A percentile compares a stretch with the other conserved stretches of the same genome.
Conservation (phyloP, 2,113 vertebrate species). For the Percina caprodes region DNA sequence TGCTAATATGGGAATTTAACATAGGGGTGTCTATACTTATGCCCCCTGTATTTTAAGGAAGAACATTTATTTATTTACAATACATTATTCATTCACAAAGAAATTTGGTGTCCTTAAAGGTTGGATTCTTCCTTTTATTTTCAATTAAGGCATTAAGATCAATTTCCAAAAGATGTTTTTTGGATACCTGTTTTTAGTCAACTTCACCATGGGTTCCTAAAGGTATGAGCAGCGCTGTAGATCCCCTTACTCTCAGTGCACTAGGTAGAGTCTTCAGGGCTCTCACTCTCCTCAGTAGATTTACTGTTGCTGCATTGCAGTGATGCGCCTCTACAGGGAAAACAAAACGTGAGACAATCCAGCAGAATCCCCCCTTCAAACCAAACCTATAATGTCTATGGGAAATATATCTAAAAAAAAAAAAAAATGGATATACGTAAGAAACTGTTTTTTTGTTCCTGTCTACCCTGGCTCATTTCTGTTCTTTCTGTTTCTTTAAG, state of each 20-base stretch:
- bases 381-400: constrained; percentile 78
- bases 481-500: constrained; percentile 71
- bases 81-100: no score
- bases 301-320: constrained; percentile 84
- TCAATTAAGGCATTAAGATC: no score
- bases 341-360: constrained; percentile 84
- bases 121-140: no score
- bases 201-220: no score
- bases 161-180: no score
- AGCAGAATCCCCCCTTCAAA: constrained; percentile 80
- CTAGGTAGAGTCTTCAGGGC: constrained; percentile 79
- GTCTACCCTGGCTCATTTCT: constrained; percentile 78
- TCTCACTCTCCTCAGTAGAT: constrained; percentile 82
- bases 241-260: constrained; percentile 79
- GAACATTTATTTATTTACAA: no score
- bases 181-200: no score
- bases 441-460: constrained; percentile 75
- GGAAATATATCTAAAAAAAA: constrained; percentile 73
- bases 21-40: no score
- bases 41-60: no score
- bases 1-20: no score
- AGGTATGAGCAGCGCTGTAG: not conserved
- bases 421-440: constrained; percentile 75
- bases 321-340: constrained; percentile 84
- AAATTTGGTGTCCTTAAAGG: no score